A percentile compares a stretch with the other conserved stretches of the same genome.
phyloP scores from a whole-genome alignment of 1,140 invertebrate species.

The Agraylea sexmaculata region DNA sequence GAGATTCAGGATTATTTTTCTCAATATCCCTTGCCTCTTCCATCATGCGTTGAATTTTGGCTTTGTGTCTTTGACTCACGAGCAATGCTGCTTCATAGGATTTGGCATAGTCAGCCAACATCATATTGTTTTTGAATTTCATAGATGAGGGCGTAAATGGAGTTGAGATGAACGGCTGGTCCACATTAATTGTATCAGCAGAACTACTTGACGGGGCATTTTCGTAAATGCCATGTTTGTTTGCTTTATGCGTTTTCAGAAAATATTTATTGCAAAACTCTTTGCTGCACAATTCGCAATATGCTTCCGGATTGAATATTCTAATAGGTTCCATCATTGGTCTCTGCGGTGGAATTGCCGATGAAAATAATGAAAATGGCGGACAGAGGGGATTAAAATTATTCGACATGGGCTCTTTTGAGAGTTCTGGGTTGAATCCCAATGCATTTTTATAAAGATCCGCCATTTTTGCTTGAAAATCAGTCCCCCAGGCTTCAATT shows the following conservation, averaged over 20 bases:
- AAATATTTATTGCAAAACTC: constrained; percentile 99
- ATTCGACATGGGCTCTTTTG: constrained; percentile 26
- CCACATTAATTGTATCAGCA: constrained; percentile 29
- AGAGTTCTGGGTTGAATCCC: constrained; percentile 33
- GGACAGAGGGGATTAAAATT: constrained; percentile 32
- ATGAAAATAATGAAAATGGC: constrained; percentile 21
- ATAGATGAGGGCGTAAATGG: constrained; percentile 19
- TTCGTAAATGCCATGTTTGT: constrained; percentile 83
- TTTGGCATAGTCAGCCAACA: constrained; percentile 20
- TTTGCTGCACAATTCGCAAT: constrained; percentile 95
- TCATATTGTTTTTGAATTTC: constrained; percentile 25
- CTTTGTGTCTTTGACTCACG: constrained; percentile 46
- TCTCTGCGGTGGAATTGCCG: constrained; percentile 40
- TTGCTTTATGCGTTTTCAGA: constrained; percentile 92
- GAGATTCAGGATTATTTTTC: constrained; percentile 13
- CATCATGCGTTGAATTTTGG: constrained; percentile 43
- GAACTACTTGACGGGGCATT: constrained; percentile 40
- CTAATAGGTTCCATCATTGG: constrained; percentile 54
- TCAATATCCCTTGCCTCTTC: constrained; percentile 22
- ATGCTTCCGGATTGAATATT: constrained; percentile 92
- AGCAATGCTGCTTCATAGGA: constrained; percentile 52
- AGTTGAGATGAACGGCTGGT: constrained; percentile 30
- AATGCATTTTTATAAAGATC: constrained; percentile 40
- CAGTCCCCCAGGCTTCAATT: constrained; percentile 21
- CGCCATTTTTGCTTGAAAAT: constrained; percentile 39